phyloP scores from a whole-genome alignment of 2,113 vertebrate genomes.

The Paracanthobrama guichenoti region DNA sequence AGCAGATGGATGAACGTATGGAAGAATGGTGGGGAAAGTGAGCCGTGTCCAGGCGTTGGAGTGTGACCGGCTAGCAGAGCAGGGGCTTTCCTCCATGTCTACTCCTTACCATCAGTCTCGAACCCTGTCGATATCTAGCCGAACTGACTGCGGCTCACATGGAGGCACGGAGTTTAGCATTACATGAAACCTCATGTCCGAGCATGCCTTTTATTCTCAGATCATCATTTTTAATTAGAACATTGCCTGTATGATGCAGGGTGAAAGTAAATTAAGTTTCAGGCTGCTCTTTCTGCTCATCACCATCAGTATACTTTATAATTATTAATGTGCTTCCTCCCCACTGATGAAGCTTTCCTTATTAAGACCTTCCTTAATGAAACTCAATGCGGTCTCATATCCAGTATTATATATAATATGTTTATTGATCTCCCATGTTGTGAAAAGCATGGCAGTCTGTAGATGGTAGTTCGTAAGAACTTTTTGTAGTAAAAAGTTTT shows the following conservation, averaged over 20 bases:
- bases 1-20: slow-evolving; percentile 48
- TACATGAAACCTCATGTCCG: neutral
- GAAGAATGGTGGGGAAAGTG: slow-evolving; percentile 34
- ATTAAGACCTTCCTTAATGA: slow-evolving; percentile 21
- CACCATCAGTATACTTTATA: slow-evolving; percentile 19
- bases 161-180: neutral
- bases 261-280: slow-evolving; percentile 31
- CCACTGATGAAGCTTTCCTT: slow-evolving; percentile 10
- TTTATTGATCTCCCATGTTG: neutral
- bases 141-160: neutral
- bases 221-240: slow-evolving; percentile 40
- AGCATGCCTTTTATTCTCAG: slow-evolving; percentile 27
- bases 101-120: neutral
- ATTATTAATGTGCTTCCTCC: slow-evolving; percentile 21
- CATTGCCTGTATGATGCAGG: slow-evolving; percentile 12
- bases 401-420: neutral
- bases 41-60: slow-evolving; percentile 30
- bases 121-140: slow-evolving; percentile 37
- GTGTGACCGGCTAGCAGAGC: slow-evolving; percentile 34
- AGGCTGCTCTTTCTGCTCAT: slow-evolving; percentile 29
- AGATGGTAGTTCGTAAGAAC: no score
- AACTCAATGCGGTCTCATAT: neutral
- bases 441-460: neutral
- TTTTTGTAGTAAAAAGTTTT: no score
- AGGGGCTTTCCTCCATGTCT: slow-evolving; percentile 46